Conservation (phyloP, 2,797 vertebrate genomes). For the Heteromormyrus szaboi region DNA sequence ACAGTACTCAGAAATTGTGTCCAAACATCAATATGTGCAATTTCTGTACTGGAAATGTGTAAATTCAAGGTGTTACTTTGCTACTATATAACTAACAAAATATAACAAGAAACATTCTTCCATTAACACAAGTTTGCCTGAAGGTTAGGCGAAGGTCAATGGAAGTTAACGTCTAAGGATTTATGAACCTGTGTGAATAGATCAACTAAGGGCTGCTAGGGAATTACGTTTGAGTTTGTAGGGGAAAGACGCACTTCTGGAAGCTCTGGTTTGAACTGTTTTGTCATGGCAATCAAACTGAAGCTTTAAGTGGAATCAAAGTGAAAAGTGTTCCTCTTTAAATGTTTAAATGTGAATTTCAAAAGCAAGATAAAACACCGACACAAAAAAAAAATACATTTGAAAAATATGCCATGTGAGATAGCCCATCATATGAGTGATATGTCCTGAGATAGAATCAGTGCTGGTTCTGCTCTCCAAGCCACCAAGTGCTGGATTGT, state of each 20-base stretch:
- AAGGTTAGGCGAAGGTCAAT: background rate
- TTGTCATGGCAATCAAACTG: background rate
- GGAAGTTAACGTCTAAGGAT: background rate
- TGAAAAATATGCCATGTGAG: background rate
- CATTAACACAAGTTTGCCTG: background rate
- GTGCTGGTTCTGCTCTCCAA: background rate
- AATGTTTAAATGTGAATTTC: background rate
- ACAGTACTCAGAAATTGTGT: background rate
- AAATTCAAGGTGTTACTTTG: background rate
- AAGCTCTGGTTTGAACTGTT: background rate
- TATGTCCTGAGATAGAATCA: background rate
- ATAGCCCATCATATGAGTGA: too few species aligned
- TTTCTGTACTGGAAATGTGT: background rate
- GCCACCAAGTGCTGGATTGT: background rate
- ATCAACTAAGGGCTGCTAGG: background rate
- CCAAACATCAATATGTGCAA: background rate
- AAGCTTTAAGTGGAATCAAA: background rate
- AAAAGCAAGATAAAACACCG: background rate
- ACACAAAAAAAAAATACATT: background rate
- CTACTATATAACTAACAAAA: background rate
- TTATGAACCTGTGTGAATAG: background rate
- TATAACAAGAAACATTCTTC: background rate
- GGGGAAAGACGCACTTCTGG: background rate
- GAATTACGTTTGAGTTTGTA: background rate
- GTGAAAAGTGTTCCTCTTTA: background rate